phyloP scores from a whole-genome alignment of 2,888 invertebrate species.

The Scaptomyza reducta region DNA sequence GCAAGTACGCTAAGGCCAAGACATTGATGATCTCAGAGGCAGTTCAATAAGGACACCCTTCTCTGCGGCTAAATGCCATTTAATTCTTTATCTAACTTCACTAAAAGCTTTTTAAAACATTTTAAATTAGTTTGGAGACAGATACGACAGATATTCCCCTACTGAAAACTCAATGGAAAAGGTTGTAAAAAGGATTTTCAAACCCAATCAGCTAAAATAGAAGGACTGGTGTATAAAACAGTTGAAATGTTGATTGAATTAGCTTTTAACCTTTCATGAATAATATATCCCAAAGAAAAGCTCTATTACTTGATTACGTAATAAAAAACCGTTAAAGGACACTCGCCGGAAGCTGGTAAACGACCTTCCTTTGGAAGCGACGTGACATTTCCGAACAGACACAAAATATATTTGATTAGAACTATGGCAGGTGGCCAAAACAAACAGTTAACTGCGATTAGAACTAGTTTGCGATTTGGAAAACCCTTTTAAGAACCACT shows the following conservation, averaged over 20 bases:
- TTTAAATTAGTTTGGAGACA: not conserved
- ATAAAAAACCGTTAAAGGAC: constrained; percentile 15
- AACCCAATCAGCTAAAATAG: not conserved
- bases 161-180: not conserved
- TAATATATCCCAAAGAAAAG: not conserved
- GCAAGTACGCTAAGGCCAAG: constrained; percentile 46
- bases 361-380: not conserved
- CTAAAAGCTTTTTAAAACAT: constrained; percentile 38
- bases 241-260: not conserved
- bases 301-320: constrained; percentile 24
- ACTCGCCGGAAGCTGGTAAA: constrained; percentile 48
- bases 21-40: constrained; percentile 54
- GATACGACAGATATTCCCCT: not conserved
- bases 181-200: not conserved
- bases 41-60: not conserved
- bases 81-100: constrained; percentile 31
- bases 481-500: not conserved
- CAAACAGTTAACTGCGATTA: too few species aligned
- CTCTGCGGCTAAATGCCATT: constrained; percentile 9
- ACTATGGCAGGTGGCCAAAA: too few species aligned
- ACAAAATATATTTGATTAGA: too few species aligned
- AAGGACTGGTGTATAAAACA: too few species aligned
- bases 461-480: too few species aligned
- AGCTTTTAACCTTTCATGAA: not conserved
- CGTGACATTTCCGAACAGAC: not conserved